phyloP scores from a whole-genome alignment of 1,140 invertebrate species.

The Drosophila yakuba region DNA sequence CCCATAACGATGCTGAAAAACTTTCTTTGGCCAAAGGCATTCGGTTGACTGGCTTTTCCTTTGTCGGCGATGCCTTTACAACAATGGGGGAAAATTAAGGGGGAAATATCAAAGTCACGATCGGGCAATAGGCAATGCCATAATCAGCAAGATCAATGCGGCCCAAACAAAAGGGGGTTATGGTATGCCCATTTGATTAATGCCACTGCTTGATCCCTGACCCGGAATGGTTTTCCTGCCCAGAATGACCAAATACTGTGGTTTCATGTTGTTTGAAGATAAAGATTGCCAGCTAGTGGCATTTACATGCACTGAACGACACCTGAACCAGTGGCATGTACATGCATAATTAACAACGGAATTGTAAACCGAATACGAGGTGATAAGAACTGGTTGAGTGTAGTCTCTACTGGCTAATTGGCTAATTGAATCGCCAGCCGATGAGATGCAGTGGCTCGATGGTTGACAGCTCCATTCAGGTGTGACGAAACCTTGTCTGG shows the following conservation, averaged over 20 bases:
- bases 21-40: constrained; percentile 67
- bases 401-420: constrained; percentile 24
- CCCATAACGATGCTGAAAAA: constrained; percentile 53
- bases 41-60: constrained; percentile 17
- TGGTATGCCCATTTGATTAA: constrained; percentile 61
- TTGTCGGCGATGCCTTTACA: constrained; percentile 38
- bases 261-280: background rate
- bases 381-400: constrained; percentile 29
- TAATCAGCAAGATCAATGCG: constrained; percentile 75
- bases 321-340: constrained; percentile 32
- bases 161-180: constrained; percentile 38
- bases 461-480: constrained; percentile 71
- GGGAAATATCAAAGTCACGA: constrained; percentile 80
- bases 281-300: constrained; percentile 17
- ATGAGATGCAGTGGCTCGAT: constrained; percentile 29
- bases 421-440: constrained; percentile 46
- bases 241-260: constrained; percentile 14
- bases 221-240: constrained; percentile 25
- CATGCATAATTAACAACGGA: constrained; percentile 35
- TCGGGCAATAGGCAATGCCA: constrained; percentile 52
- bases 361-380: constrained; percentile 3
- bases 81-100: constrained; percentile 74
- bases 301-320: constrained; percentile 48
- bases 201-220: constrained; percentile 68
- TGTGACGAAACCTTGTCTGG: constrained; percentile 44